phyloP scores from a whole-genome alignment of 92 coral and sea anemone genomes.

The Siderastrea radians region DNA sequence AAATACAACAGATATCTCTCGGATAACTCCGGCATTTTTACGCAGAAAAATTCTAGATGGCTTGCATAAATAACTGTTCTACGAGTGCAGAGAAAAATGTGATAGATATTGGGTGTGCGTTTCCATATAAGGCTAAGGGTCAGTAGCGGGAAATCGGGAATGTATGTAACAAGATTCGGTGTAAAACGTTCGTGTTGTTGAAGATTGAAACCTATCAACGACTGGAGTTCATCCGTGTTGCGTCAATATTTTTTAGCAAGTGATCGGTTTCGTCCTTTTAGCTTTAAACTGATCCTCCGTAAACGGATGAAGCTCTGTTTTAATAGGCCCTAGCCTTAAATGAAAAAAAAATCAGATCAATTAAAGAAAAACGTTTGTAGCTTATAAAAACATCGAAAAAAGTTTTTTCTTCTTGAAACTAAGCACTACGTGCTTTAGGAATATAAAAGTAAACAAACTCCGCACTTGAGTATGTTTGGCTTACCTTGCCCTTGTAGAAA shows the following conservation, averaged over 20 bases:
- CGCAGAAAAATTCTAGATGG: neutral
- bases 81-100: conserved; percentile 1
- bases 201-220: conserved; percentile 5
- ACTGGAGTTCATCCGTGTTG: neutral
- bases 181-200: conserved; percentile 24
- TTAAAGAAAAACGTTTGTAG: neutral
- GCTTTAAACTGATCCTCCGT: neutral
- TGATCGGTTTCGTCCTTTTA: neutral
- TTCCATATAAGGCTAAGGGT: conserved; percentile 25
- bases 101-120: neutral
- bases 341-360: neutral
- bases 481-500: conserved; percentile 77
- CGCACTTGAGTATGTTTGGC: conserved; percentile 16
- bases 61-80: neutral
- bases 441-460: conserved; percentile 1
- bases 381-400: neutral
- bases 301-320: neutral
- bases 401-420: neutral
- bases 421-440: neutral
- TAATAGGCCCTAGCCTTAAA: neutral
- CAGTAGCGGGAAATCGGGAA: conserved; percentile 28
- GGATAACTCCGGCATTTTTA: neutral
- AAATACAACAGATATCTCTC: neutral
- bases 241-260: neutral
- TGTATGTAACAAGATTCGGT: neutral